Percentiles rank a stretch among this genome's conserved stretches.
phyloP scores from a whole-genome alignment of 1,140 invertebrate species.

The Hycleus phaleratus region DNA sequence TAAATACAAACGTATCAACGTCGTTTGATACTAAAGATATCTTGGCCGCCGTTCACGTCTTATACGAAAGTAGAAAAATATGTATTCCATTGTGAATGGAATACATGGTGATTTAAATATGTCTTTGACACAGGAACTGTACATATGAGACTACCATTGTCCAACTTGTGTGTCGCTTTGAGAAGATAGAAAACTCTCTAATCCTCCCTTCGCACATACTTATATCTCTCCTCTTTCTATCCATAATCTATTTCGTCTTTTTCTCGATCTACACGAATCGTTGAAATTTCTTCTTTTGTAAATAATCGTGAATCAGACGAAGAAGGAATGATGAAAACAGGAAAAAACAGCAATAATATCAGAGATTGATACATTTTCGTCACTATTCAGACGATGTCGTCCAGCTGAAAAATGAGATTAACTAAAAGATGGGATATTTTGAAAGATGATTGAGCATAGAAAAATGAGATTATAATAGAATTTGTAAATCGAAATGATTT shows the following conservation, averaged over 20 bases:
- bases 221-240: background rate
- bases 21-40: slow-evolving; percentile 9
- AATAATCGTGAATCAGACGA: background rate
- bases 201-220: slow-evolving; percentile 3
- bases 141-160: slow-evolving; percentile 1
- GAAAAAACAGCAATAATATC: background rate
- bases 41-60: slow-evolving; percentile 7
- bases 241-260: no score
- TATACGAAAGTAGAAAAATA: slow-evolving; percentile 12
- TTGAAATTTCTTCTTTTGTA: background rate
- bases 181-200: slow-evolving; percentile 3
- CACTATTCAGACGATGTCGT: slow-evolving; percentile 6
- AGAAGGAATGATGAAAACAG: no score
- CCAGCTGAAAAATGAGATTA: slow-evolving; percentile 8
- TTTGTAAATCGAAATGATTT: no score
- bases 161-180: slow-evolving; percentile 7
- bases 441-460: no score
- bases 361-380: slow-evolving; percentile 9
- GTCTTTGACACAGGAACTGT: slow-evolving; percentile 11
- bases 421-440: background rate
- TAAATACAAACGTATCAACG: slow-evolving; percentile 3
- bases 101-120: slow-evolving; percentile 14
- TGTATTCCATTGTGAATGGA: slow-evolving; percentile 14
- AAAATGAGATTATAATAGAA: no score
- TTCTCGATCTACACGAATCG: no score